Conservation (phyloP, 92 coral and sea anemone species). For the Plumapathes pennacea region DNA sequence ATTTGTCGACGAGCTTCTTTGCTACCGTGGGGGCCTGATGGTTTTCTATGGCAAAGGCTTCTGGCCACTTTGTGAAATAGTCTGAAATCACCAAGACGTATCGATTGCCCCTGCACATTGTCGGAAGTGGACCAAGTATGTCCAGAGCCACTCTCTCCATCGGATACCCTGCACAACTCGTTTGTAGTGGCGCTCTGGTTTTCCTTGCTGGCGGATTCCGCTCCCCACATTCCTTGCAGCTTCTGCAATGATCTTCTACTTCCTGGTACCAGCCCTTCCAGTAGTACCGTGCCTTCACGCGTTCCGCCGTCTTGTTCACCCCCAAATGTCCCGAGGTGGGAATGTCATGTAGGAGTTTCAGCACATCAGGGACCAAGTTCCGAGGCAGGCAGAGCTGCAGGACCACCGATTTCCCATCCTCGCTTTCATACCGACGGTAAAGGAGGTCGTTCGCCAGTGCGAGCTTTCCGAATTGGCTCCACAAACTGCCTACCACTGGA, state of each 20-base stretch:
- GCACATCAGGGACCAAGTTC: constrained; percentile 15
- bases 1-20: constrained; percentile 1
- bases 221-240: constrained; percentile 35
- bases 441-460: constrained; percentile 24
- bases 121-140: constrained; percentile 38
- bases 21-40: constrained; percentile 30
- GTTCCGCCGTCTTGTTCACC: constrained; percentile 24
- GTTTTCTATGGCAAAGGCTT: constrained; percentile 40
- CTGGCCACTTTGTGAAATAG: constrained; percentile 51
- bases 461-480: constrained; percentile 37
- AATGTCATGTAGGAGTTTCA: constrained; percentile 34
- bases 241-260: constrained; percentile 21
- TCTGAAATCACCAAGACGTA: constrained; percentile 30
- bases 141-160: no score
- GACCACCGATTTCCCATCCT: no score
- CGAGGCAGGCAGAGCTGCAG: no score
- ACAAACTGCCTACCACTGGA: constrained; percentile 26
- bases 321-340: constrained; percentile 51
- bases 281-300: constrained; percentile 23
- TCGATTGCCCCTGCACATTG: constrained; percentile 15
- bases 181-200: no score
- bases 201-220: no score
- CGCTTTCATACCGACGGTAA: constrained; percentile 32
- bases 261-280: constrained; percentile 37
- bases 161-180: no score